These are phyloP conservation scores for Xylocampa areola DNA, from an alignment of 2,888 invertebrate species.

Conservation along the genomic window DNA sequence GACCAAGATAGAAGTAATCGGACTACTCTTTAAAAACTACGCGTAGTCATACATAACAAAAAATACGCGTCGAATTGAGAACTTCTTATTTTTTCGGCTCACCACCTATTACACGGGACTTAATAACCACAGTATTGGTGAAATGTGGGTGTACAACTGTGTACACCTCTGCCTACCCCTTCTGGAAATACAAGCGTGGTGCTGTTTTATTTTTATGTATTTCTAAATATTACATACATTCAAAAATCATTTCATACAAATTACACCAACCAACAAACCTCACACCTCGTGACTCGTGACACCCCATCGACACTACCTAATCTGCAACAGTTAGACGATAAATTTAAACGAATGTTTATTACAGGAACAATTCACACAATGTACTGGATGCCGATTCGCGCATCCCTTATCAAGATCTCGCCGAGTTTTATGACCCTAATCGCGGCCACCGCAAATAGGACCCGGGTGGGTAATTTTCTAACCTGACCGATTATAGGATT, in stretches of 20 bases:
- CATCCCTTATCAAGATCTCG: constrained; percentile 87
- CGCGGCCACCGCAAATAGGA: constrained; percentile 84
- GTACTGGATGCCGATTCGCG: constrained; percentile 77
- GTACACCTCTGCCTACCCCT: no score
- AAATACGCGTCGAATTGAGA: no score
- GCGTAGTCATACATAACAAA: no score
- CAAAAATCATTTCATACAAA: neutral
- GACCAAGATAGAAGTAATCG: no score
- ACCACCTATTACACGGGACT: no score
- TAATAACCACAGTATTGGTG: no score
- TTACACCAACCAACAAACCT: constrained; percentile 7
- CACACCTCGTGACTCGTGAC: constrained; percentile 17
- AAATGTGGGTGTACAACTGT: no score
- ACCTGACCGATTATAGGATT: constrained; percentile 89
- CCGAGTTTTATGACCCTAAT: constrained; percentile 88
- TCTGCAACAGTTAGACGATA: constrained; percentile 55
- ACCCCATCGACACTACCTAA: constrained; percentile 28
- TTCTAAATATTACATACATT: no score
- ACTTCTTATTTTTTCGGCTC: no score
- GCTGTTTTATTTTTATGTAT: no score
- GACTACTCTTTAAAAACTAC: no score
- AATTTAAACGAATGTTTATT: constrained; percentile 62
- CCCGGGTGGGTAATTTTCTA: constrained; percentile 86
- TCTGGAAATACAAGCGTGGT: no score
- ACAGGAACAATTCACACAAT: constrained; percentile 49